phyloP scores from a whole-genome alignment of 2,888 invertebrate species.

The Dicyrtomina minuta region DNA sequence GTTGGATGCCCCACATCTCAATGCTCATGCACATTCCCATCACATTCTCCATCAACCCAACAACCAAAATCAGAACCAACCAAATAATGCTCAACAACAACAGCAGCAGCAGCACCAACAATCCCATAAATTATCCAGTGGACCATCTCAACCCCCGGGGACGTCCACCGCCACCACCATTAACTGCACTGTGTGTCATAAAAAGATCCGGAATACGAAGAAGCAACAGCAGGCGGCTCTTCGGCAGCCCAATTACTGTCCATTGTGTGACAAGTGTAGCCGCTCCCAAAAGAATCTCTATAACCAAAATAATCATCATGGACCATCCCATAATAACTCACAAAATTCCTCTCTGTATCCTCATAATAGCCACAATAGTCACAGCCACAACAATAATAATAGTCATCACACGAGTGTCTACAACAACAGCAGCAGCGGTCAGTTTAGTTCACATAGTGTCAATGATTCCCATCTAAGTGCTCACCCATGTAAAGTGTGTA shows the following conservation, averaged over 20 bases:
- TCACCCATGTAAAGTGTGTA: constrained; percentile 32
- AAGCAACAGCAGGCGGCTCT: constrained; percentile 23
- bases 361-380: constrained; percentile 6
- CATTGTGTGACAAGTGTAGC: constrained; percentile 30
- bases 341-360: neutral
- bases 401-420: constrained; percentile 21
- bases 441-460: constrained; percentile 24
- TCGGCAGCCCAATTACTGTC: constrained; percentile 15
- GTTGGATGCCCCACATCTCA: neutral
- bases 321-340: constrained; percentile 8
- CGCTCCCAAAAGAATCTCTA: constrained; percentile 22
- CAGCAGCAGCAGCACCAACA: neutral
- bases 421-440: constrained; percentile 12
- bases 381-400: constrained; percentile 16
- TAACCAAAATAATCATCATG: constrained; percentile 19
- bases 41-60: constrained; percentile 28
- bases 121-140: too few relatives aligned
- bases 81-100: neutral
- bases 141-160: neutral
- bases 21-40: constrained; percentile 5
- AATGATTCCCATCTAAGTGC: constrained; percentile 28
- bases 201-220: constrained; percentile 32
- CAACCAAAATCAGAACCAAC: constrained; percentile 11
- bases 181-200: constrained; percentile 22
- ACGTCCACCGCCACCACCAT: neutral